These are phyloP conservation scores for Notothenia coriiceps DNA, from an alignment of 2,113 vertebrate genomes.

Conservation along the genomic window DNA sequence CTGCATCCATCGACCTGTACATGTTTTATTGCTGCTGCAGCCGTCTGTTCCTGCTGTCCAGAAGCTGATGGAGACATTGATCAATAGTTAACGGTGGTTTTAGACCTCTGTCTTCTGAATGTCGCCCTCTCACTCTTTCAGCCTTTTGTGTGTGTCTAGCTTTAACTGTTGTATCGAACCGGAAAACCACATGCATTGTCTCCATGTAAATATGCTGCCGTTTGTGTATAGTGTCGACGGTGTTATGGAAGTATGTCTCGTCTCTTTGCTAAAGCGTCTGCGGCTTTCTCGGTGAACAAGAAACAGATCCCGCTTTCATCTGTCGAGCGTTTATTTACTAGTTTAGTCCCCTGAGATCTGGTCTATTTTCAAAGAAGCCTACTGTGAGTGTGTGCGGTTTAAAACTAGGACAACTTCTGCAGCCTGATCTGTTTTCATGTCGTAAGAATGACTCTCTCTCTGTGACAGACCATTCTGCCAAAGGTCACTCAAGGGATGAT, in stretches of 20 bases:
- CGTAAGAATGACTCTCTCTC: slow-evolving; percentile 60
- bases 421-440: not conserved
- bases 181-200: not conserved
- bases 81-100: not conserved
- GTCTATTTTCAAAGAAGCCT: slow-evolving; percentile 52
- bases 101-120: not conserved
- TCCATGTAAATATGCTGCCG: not conserved
- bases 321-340: slow-evolving; percentile 32
- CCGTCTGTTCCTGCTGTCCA: not conserved
- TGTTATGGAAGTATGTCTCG: slow-evolving; percentile 7
- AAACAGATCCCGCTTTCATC: slow-evolving; percentile 11
- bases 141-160: slow-evolving; percentile 1
- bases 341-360: slow-evolving; percentile 50
- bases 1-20: slow-evolving; percentile 25
- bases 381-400: slow-evolving; percentile 2
- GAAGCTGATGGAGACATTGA: not conserved
- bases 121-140: not conserved
- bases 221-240: not conserved
- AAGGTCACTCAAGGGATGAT: slow-evolving; percentile 70
- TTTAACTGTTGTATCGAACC: not conserved
- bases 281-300: not conserved
- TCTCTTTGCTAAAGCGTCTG: not conserved
- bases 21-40: slow-evolving; percentile 16
- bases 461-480: slow-evolving; percentile 67
- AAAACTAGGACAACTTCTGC: slow-evolving; percentile 26